Percentiles rank a stretch among this genome's conserved stretches.
Conservation (phyloP, 2,797 vertebrate genomes). For the Cynopterus sphinx region DNA sequence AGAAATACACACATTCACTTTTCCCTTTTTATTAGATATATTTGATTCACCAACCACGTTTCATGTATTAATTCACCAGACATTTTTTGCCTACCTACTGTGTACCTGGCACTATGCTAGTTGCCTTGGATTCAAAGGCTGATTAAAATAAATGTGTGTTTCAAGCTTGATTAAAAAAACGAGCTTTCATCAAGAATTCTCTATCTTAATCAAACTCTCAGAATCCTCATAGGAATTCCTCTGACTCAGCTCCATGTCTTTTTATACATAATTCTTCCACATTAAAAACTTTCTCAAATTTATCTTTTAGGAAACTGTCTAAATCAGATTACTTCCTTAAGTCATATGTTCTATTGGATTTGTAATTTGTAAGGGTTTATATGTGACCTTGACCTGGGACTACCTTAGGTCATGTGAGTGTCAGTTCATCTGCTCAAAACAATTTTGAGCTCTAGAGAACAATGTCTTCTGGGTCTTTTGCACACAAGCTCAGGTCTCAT, state of each 20-base stretch:
- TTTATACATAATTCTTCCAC: not conserved
- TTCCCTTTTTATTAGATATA: not conserved
- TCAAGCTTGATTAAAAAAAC: not conserved
- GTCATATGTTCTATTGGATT: not conserved
- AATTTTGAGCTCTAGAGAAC: not conserved
- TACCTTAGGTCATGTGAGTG: not conserved
- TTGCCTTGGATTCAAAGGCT: not conserved
- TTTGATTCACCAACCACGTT: not conserved
- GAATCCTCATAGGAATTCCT: not conserved
- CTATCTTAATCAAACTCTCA: not conserved
- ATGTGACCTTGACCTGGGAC: not conserved
- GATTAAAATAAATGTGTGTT: not conserved
- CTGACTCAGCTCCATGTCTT: not conserved
- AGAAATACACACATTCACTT: not conserved
- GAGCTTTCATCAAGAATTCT: not conserved
- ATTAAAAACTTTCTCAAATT: not conserved
- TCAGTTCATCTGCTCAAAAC: not conserved
- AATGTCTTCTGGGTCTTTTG: not conserved
- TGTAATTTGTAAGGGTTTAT: not conserved
- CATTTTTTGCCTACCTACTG: not conserved
- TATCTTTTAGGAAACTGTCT: not conserved
- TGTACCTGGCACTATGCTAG: not conserved
- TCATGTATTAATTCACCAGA: not conserved
- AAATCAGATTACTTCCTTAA: not conserved
- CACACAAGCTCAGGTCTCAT: not conserved